Conservation (phyloP, 1,140 invertebrate genomes). For the Drosophila pandora region DNA sequence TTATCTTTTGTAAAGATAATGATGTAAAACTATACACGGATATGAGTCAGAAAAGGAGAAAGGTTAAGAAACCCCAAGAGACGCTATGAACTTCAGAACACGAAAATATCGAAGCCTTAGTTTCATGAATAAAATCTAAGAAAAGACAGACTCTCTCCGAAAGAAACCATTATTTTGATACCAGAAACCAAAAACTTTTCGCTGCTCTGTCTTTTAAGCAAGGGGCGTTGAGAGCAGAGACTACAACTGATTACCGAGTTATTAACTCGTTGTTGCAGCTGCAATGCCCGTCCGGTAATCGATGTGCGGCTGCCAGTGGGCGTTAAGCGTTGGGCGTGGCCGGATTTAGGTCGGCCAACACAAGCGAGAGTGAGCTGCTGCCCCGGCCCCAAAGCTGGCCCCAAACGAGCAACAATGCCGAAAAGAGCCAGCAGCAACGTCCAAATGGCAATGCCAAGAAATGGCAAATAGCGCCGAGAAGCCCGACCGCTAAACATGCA, state of each 20-base stretch:
- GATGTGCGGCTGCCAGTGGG: neutral
- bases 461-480: slow-evolving; percentile 54
- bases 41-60: too few relatives aligned
- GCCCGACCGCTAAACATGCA: slow-evolving; percentile 28
- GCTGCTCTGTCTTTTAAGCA: too few relatives aligned
- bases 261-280: slow-evolving; percentile 1
- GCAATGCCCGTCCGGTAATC: slow-evolving; percentile 24
- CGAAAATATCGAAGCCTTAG: too few relatives aligned
- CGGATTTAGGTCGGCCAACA: slow-evolving; percentile 13
- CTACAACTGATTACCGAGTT: neutral
- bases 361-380: slow-evolving; percentile 22
- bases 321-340: slow-evolving; percentile 32
- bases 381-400: neutral
- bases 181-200: neutral
- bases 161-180: too few relatives aligned
- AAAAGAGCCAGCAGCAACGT: slow-evolving; percentile 16
- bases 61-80: too few relatives aligned
- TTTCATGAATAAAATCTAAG: too few relatives aligned
- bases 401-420: slow-evolving; percentile 23
- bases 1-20: too few relatives aligned
- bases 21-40: too few relatives aligned
- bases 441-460: slow-evolving; percentile 39
- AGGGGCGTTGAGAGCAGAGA: neutral
- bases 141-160: too few relatives aligned
- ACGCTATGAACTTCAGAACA: too few relatives aligned